Evolutionary conservation across 1,140 invertebrate genomes (phyloP), one percentile per base, ranked within the genome.

Genomic region (Neodiprion virginianus): DNA sequence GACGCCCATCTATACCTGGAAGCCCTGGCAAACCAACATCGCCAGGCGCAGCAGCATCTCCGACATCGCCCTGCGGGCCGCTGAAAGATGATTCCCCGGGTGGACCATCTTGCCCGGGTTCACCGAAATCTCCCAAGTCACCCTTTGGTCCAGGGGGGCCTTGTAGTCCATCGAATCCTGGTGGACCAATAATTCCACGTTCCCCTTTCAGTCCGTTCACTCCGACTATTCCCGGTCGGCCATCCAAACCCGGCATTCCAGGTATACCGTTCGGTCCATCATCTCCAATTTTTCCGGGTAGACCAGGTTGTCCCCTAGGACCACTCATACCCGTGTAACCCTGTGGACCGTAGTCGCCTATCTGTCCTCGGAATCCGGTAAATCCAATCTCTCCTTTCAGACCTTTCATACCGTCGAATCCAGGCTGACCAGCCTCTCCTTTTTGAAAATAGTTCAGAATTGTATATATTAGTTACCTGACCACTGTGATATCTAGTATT

Each of bases 61-160:
- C 94, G 7, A 82, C 72, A 14, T 91, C 89, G 75, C 94, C 94
- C 85, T 94, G 93, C 14, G 89, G 87, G 71, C 94, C 94, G 76
- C 90, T 91, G 72, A 90, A 91, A 1, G 92, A 85, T 66, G 88
- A 88, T 14, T 89, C 87, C 40, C 91, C 91, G 67, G 78, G 87
- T 48, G 78, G 65, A 61, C 90, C 89, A 65, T 81, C 72, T 0
- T 81, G 40, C 1, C 90, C 91, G 11, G 81, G 75, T 23, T 75
- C 71, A 72, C 90, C 90, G 66, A 80, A 67, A 14, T 84, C 79
- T 79, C 91, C 90, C n/a, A 78, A 74, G 0, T 79, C 73, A 50
- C 92, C 92, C 68, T 81, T 80, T 8, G 79, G 68, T 61, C 91
- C 91, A 50, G 78, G 77, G 7, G 75, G 72, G 23, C 94, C 94